Percentiles rank a stretch among this genome's conserved stretches.
phyloP scores from a whole-genome alignment of 2,888 invertebrate species.

The Meghimatium bilineatum region DNA sequence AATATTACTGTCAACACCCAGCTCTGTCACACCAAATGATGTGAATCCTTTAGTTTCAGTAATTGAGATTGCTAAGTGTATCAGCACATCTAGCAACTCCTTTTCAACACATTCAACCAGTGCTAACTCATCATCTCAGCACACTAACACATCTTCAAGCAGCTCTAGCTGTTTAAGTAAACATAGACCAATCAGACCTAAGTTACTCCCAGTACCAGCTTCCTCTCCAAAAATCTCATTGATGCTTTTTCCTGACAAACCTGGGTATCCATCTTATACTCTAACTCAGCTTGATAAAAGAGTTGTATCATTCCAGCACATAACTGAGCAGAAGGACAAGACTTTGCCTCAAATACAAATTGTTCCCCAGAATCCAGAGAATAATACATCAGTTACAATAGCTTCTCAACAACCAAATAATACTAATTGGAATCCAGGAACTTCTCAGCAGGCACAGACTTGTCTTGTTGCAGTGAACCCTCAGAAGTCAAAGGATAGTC shows the following conservation, averaged over 20 bases:
- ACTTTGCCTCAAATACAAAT: neutral
- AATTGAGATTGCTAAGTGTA: neutral
- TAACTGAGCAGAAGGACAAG: neutral
- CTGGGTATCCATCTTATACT: constrained; percentile 24
- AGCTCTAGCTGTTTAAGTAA: neutral
- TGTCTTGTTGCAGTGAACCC: neutral
- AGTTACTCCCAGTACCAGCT: neutral
- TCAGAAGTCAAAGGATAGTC: neutral
- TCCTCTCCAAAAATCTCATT: neutral
- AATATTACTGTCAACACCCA: neutral
- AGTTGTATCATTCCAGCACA: neutral
- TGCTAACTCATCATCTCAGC: constrained; percentile 7
- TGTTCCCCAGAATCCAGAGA: neutral
- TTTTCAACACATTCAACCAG: constrained; percentile 1
- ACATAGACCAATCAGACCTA: constrained; percentile 30
- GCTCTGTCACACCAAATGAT: neutral
- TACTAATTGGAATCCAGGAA: neutral
- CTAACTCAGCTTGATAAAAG: constrained; percentile 6
- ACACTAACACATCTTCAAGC: neutral
- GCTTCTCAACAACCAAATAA: neutral
- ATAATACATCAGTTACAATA: neutral
- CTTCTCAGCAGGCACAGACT: neutral
- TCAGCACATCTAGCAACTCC: constrained; percentile 6
- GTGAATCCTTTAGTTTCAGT: neutral
- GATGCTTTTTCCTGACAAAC: constrained; percentile 35